Evolutionary conservation across 2,797 vertebrate species (phyloP).

Genomic region (Malurus leucopterus): DNA sequence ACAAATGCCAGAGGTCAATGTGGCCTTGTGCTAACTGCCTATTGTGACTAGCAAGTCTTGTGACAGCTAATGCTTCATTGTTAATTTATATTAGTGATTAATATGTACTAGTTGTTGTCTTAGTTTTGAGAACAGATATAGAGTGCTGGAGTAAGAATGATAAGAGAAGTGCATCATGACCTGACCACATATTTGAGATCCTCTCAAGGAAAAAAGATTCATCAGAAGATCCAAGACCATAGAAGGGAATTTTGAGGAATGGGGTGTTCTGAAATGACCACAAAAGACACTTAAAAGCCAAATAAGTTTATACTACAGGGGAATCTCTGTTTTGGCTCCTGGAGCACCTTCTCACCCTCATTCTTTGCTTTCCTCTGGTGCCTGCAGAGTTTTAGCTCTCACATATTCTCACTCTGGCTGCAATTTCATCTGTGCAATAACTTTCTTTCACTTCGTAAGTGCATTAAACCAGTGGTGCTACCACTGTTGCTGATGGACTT

Average conservation of each 20-base stretch:
- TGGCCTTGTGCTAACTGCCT: neutral
- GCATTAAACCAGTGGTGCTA: neutral
- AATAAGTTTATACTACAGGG: neutral
- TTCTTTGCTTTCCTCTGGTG: neutral
- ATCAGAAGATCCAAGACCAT: neutral
- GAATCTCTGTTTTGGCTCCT: neutral
- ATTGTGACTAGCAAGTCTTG: neutral
- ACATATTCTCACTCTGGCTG: neutral
- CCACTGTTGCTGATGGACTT: neutral
- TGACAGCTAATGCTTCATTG: neutral
- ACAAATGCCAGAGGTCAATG: neutral
- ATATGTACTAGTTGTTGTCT: neutral
- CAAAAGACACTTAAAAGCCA: neutral
- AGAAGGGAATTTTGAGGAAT: neutral
- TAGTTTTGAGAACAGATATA: neutral
- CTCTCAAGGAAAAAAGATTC: neutral
- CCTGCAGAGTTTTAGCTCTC: neutral
- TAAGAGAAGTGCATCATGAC: neutral
- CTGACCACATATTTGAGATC: neutral
- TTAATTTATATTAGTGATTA: neutral
- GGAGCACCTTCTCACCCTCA: fast-evolving
- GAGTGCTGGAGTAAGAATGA: neutral
- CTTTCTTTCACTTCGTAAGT: neutral
- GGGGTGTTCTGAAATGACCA: neutral
- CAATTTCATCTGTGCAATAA: fast-evolving